Percentiles rank a stretch among this genome's conserved stretches.
These are phyloP conservation scores for Lasioglossum baleicum DNA, from an alignment of 1,140 invertebrate species.

Conservation along the genomic window DNA sequence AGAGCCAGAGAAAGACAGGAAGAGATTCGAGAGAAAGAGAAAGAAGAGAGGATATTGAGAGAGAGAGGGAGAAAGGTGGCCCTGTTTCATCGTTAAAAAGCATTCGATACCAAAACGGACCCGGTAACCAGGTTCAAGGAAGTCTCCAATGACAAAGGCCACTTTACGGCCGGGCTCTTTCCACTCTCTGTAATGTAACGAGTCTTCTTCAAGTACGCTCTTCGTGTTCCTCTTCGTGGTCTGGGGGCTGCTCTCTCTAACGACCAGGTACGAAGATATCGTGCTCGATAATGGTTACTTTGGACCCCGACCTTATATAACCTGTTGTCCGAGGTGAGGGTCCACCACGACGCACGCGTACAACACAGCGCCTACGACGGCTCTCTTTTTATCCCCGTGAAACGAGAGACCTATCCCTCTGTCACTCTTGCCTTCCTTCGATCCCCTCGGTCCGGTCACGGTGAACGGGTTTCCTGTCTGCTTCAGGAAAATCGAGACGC, in stretches of 20 bases:
- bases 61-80: too few relatives aligned
- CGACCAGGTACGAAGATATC: constrained; percentile 60
- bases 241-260: constrained; percentile 55
- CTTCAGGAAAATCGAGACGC: constrained; percentile 38
- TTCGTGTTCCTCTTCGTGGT: constrained; percentile 56
- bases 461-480: constrained; percentile 40
- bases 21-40: too few relatives aligned
- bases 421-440: constrained; percentile 34
- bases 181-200: constrained; percentile 55
- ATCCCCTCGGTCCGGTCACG: constrained; percentile 28
- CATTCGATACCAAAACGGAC: constrained; percentile 51
- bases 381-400: constrained; percentile 49
- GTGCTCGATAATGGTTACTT: constrained; percentile 63
- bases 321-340: constrained; percentile 58
- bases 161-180: constrained; percentile 58
- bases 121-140: constrained; percentile 59
- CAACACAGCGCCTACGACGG: constrained; percentile 30
- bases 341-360: constrained; percentile 44
- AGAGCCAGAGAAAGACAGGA: not conserved
- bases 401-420: constrained; percentile 47
- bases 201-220: constrained; percentile 56
- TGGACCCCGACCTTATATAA: constrained; percentile 59
- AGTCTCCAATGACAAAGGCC: constrained; percentile 66
- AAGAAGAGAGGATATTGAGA: too few relatives aligned
- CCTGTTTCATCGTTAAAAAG: constrained; percentile 24